phyloP scores from a whole-genome alignment of 1,140 invertebrate species.

The Conopomorpha cramerella region DNA sequence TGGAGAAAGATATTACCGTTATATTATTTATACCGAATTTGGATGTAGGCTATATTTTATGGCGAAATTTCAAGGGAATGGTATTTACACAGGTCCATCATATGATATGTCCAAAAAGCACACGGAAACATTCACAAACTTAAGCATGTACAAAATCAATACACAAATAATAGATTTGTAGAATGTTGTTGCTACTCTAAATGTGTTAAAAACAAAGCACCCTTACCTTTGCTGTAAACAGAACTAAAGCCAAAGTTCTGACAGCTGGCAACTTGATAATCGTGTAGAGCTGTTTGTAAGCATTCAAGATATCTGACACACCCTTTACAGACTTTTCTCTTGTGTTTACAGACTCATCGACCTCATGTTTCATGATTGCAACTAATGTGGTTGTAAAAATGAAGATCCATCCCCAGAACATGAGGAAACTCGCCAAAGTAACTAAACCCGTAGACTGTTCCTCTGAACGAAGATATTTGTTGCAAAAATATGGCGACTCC shows the following conservation, averaged over 20 bases:
- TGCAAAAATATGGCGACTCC: conserved; percentile 97
- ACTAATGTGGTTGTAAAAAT: conserved; percentile 89
- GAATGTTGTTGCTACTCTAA: too few relatives aligned
- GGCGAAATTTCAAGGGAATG: too few relatives aligned
- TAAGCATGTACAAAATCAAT: too few relatives aligned
- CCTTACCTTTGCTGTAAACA: conserved; percentile 89
- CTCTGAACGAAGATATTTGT: conserved; percentile 81
- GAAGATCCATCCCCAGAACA: conserved; percentile 95
- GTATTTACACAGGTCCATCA: too few relatives aligned
- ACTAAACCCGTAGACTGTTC: conserved; percentile 79
- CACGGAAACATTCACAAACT: too few relatives aligned
- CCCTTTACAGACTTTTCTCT: conserved; percentile 27
- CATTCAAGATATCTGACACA: conserved; percentile 68
- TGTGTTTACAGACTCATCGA: conserved; percentile 28
- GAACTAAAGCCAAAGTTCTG: conserved; percentile 74
- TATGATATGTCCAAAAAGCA: too few relatives aligned
- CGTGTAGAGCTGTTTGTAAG: conserved; percentile 82
- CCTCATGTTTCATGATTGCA: conserved; percentile 88
- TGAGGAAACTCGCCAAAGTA: conserved; percentile 90
- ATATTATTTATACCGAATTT: too few relatives aligned
- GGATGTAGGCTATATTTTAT: too few relatives aligned
- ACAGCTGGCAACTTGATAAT: conserved; percentile 87
- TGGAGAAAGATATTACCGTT: too few relatives aligned
- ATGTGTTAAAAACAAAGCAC: conserved; percentile 6
- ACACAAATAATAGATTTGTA: too few relatives aligned